A percentile compares a stretch with the other conserved stretches of the same genome.
These are phyloP conservation scores for Halcyon badia DNA, from an alignment of 2,797 vertebrate genomes.

Conservation along the genomic window DNA sequence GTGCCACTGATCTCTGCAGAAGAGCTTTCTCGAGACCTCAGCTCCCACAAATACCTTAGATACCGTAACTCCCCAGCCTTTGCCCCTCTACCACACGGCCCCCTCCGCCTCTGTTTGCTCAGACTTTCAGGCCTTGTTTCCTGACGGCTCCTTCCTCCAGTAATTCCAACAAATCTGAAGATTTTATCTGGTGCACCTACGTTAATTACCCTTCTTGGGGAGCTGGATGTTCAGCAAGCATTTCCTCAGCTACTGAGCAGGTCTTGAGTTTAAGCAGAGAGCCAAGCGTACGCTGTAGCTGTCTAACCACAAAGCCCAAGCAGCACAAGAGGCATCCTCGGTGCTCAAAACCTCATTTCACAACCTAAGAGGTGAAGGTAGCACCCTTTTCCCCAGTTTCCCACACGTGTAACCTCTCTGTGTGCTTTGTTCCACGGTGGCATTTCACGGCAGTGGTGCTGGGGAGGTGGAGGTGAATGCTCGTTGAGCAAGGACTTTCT, in stretches of 20 bases:
- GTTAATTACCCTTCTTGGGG: not conserved
- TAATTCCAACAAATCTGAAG: not conserved
- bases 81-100: accelerated
- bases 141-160: not conserved
- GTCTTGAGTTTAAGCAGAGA: not conserved
- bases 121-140: not conserved
- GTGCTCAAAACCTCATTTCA: not conserved
- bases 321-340: not conserved
- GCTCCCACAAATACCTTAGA: not conserved
- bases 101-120: not conserved
- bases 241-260: not conserved
- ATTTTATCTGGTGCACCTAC: not conserved
- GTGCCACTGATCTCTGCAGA: not conserved
- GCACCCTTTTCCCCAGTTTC: not conserved
- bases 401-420: accelerated
- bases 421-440: accelerated
- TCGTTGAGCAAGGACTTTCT: accelerated
- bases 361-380: not conserved
- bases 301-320: not conserved
- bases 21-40: not conserved
- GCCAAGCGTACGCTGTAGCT: accelerated
- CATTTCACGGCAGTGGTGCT: accelerated
- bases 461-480: not conserved
- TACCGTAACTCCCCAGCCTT: accelerated
- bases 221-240: not conserved